Evolutionary conservation across 2,888 invertebrate genomes (phyloP).

Genomic region (Tethea ocularis): DNA sequence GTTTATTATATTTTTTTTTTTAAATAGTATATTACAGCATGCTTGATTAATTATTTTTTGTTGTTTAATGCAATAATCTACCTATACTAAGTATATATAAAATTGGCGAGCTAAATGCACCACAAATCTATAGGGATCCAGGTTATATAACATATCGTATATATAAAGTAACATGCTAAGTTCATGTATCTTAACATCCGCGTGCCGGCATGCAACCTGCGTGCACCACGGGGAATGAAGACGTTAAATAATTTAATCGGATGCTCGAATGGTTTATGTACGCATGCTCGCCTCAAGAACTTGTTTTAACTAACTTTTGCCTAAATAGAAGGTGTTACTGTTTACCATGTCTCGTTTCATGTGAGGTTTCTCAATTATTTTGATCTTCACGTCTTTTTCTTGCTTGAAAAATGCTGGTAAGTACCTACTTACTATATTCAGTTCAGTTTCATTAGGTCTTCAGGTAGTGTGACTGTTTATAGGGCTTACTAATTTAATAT

Average conservation of each 20-base stretch:
- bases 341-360: constrained; percentile 23
- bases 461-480: no score
- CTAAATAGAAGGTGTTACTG: constrained; percentile 29
- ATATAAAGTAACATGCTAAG: constrained; percentile 44
- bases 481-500: no score
- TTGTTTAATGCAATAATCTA: no score
- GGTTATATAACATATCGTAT: constrained; percentile 15
- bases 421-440: no score
- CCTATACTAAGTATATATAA: no score
- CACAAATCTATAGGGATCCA: neutral
- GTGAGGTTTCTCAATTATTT: neutral
- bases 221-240: constrained; percentile 79
- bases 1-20: no score
- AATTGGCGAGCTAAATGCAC: no score
- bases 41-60: no score
- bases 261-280: constrained; percentile 72
- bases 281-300: constrained; percentile 41
- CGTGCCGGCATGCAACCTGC: constrained; percentile 77
- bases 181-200: constrained; percentile 68
- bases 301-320: constrained; percentile 33
- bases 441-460: no score
- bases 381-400: neutral
- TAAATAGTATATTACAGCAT: no score
- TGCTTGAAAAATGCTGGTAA: neutral
- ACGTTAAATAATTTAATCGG: constrained; percentile 82